Conservation (phyloP, 1,140 invertebrate genomes). For the Drosophila lacertosa region DNA sequence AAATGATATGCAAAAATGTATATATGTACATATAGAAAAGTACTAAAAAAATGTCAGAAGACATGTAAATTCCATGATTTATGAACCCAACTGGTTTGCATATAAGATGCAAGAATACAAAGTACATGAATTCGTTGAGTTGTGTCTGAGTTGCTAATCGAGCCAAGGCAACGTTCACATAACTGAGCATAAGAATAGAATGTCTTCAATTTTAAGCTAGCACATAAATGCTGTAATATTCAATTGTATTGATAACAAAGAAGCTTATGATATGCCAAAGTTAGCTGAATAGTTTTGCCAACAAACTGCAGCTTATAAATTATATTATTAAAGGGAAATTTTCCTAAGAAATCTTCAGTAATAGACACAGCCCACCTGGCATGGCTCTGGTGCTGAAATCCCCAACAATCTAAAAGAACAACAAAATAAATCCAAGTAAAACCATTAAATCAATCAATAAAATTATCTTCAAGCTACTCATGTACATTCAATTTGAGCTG, state of each 20-base stretch:
- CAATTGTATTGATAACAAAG: too few species aligned
- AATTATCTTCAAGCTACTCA: constrained; percentile 41
- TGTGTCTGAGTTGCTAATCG: constrained; percentile 8
- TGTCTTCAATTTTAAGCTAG: too few species aligned
- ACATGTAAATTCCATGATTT: constrained; percentile 45
- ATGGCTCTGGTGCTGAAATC: neutral
- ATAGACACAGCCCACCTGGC: constrained; percentile 3
- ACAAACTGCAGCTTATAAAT: neutral
- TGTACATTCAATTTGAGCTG: constrained; percentile 45
- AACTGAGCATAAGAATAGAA: neutral
- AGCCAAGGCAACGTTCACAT: neutral
- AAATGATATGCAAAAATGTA: constrained; percentile 37
- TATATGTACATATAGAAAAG: neutral
- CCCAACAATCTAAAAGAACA: constrained; percentile 33
- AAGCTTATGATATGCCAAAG: too few species aligned
- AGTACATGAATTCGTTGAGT: neutral
- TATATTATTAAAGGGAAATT: neutral
- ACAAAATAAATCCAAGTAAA: constrained; percentile 32
- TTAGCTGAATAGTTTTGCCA: too few species aligned
- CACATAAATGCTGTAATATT: neutral
- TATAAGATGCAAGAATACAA: neutral
- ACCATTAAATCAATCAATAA: constrained; percentile 50
- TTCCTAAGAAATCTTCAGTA: neutral
- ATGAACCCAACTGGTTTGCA: constrained; percentile 33
- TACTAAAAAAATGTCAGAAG: constrained; percentile 10